Evolutionary conservation across 2,888 invertebrate genomes (phyloP).

Genomic region (Conistra vaccinii): DNA sequence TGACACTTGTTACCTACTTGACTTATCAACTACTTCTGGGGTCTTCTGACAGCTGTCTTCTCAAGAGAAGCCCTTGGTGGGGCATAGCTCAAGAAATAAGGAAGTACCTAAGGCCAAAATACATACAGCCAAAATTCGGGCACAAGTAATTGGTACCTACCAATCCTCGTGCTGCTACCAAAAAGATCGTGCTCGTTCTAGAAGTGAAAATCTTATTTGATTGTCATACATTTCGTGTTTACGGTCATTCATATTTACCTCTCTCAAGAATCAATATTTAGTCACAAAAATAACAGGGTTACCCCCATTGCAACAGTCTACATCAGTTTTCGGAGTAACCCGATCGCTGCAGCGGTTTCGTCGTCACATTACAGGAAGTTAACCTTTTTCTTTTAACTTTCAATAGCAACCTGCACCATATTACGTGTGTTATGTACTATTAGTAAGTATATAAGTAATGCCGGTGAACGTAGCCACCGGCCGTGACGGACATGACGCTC

Average conservation of each 20-base stretch:
- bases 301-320: neutral
- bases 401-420: conserved; percentile 35
- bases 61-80: neutral
- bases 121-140: no score
- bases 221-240: neutral
- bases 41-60: neutral
- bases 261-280: conserved; percentile 12
- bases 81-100: neutral
- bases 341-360: conserved; percentile 21
- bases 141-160: neutral
- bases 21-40: conserved; percentile 1
- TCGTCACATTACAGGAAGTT: conserved; percentile 51
- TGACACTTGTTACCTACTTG: conserved; percentile 21
- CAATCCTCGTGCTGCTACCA: neutral
- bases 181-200: no score
- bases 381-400: conserved; percentile 51
- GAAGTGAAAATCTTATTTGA: neutral
- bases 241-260: neutral
- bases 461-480: conserved; percentile 47
- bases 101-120: neutral
- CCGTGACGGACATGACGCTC: conserved; percentile 56
- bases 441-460: conserved; percentile 43
- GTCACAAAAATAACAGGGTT: conserved; percentile 15
- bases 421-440: conserved; percentile 53
- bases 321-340: conserved; percentile 36